These are phyloP conservation scores for Masticophis lateralis DNA, from an alignment of 2,797 vertebrate genomes.

Conservation along the genomic window DNA sequence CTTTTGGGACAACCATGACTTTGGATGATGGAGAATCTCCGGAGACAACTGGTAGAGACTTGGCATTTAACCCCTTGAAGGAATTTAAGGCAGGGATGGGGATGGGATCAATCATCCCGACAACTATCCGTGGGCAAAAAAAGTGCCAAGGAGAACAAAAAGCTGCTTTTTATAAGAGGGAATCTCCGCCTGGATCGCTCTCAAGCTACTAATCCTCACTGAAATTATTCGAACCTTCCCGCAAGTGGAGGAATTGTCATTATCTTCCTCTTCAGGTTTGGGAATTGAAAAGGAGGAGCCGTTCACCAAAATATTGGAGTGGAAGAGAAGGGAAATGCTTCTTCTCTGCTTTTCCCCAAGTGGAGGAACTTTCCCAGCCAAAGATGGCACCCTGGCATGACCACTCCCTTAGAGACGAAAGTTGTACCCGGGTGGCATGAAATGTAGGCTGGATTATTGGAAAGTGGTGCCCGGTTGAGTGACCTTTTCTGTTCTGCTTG, in stretches of 20 bases:
- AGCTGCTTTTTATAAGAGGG: background rate
- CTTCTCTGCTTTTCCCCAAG: background rate
- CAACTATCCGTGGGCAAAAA: background rate
- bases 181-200: background rate
- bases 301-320: background rate
- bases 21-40: background rate
- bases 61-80: too few relatives aligned
- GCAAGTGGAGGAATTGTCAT: background rate
- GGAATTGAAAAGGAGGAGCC: background rate
- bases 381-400: background rate
- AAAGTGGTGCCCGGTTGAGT: background rate
- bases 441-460: background rate
- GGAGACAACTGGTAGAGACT: background rate
- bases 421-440: background rate
- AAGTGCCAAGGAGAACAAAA: background rate
- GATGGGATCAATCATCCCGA: background rate
- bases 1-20: background rate
- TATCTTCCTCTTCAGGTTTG: background rate
- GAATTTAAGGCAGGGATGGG: too few relatives aligned
- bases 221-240: background rate
- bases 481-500: background rate
- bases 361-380: background rate
- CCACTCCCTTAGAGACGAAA: background rate
- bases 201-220: background rate
- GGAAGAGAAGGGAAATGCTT: too few relatives aligned